Base-by-base conservation (phyloP, 2,113 vertebrate species). In the Psittacula cyanocephala region DNA sequence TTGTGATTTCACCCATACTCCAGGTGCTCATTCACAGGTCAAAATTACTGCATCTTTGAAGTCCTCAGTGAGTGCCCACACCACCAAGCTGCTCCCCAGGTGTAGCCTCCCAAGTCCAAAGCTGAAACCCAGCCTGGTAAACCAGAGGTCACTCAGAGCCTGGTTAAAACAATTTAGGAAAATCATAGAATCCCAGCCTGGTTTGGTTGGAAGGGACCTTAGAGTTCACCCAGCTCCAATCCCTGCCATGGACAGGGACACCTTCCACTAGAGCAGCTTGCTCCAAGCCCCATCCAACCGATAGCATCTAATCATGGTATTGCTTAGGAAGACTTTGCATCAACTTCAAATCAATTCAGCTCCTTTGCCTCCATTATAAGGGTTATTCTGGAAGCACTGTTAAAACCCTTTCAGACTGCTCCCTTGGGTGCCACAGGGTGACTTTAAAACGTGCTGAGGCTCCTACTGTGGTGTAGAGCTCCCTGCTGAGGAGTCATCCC, bases 371-470 rank as follows among this genome's bases (percentile, higher is more conserved):
- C 39, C 44, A 9, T 19, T n/a, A 4, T 24, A 12, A 28, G 11
- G 75, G 19, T 15, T 15, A 2, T 39, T 62, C 41, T 60, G 76
- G 62, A 10, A 41, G 46, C 33, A 14, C 29, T 35, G 2, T 27
- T 50, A 10, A n/a, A 82, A 44, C 24, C 5, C 4, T 31, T 8
- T 10, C 76, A 2, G 0, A 8, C 71, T 46, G 35, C 67, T 95
- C 41, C 70, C 76, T 47, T 5, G 55, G 80, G 64, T 84, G 60
- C 62, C 82, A 28, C 88, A 19, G 33, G 64, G 62, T 13, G 52
- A n/a, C 13, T 17, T 37, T 37, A 8, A 19, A 64, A 22, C 0
- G 1, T 33, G 52, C 57, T 50, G 60, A 0, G 0, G 22, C 23
- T 82, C 46, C 76, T 25, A 7, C 37, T 1, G 0, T 10, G 37